Percentiles rank a stretch among this genome's conserved stretches.
phyloP scores from a whole-genome alignment of 1,140 invertebrate genomes.

The Drosophila quadrilineata region DNA sequence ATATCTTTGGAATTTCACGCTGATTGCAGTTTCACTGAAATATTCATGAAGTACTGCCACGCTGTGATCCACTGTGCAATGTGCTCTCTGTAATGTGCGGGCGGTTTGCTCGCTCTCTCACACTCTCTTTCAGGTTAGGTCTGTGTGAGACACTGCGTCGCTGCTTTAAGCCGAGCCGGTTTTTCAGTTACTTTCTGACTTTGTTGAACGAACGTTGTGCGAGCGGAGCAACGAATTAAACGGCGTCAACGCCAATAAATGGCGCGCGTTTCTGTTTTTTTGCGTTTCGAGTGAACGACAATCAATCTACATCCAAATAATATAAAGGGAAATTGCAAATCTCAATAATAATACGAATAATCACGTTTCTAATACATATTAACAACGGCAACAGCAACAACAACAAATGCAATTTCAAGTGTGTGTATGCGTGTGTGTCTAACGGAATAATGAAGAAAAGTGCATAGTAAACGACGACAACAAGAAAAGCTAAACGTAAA shows the following conservation, averaged over 20 bases:
- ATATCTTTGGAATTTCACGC: too few relatives aligned
- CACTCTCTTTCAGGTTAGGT: constrained; percentile 17
- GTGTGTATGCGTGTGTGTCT: constrained; percentile 11
- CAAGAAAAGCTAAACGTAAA: too few relatives aligned
- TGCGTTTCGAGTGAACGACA: constrained; percentile 31
- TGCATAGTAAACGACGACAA: constrained; percentile 31
- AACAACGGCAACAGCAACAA: constrained; percentile 15
- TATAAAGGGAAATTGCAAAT: constrained; percentile 19
- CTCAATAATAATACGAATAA: constrained; percentile 22
- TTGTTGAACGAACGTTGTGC: constrained; percentile 33
- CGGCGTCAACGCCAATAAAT: constrained; percentile 41
- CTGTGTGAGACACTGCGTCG: constrained; percentile 36
- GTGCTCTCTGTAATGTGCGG: constrained; percentile 28
- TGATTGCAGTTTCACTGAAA: too few relatives aligned
- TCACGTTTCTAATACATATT: not conserved
- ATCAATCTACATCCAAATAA: constrained; percentile 14
- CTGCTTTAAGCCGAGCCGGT: constrained; percentile 36
- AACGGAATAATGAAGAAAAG: constrained; percentile 34
- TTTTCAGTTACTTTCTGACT: constrained; percentile 42
- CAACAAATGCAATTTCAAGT: constrained; percentile 7
- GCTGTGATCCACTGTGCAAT: constrained; percentile 14
- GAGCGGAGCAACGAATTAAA: constrained; percentile 21
- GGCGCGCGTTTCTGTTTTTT: constrained; percentile 53
- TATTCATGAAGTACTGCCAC: not conserved
- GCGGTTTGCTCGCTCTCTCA: constrained; percentile 15